Evolutionary conservation across 2,797 vertebrate species (phyloP).

Genomic region (Lacerta agilis): DNA sequence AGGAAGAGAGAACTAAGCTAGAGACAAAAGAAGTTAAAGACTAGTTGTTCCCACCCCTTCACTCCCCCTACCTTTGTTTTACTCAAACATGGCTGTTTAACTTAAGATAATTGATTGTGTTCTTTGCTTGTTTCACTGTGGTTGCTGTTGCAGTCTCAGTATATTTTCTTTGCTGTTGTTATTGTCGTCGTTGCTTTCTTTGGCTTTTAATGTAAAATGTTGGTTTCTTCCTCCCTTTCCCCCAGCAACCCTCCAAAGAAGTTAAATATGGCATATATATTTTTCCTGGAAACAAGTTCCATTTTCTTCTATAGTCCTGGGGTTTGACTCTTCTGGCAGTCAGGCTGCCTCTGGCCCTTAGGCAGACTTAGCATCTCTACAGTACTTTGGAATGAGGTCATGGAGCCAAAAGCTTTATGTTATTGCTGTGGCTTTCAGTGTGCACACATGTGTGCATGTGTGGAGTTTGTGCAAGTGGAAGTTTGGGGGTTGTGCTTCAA

Average conservation of each 20-base stretch:
- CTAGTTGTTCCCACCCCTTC: background rate
- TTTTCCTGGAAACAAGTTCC: conserved; percentile 27
- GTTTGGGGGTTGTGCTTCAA: background rate
- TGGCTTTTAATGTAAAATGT: conserved; percentile 32
- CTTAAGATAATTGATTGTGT: conserved; percentile 18
- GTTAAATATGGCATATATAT: background rate
- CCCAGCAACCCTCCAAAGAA: background rate
- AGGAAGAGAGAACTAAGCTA: conserved; percentile 29
- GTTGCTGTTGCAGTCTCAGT: conserved; percentile 8
- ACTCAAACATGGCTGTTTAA: conserved; percentile 11
- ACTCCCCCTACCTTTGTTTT: conserved; percentile 34
- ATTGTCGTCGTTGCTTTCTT: conserved; percentile 2
- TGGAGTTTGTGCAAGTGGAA: background rate
- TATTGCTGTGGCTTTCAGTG: background rate
- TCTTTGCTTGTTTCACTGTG: conserved; percentile 17
- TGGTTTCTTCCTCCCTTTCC: background rate
- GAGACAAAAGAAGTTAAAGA: conserved; percentile 51
- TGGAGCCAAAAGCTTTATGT: background rate
- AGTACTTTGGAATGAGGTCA: background rate
- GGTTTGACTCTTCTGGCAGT: conserved; percentile 18
- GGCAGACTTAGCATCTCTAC: background rate
- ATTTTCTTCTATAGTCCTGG: conserved; percentile 26
- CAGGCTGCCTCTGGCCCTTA: background rate
- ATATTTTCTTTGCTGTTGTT: conserved; percentile 35
- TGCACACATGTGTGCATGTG: background rate